Evolutionary conservation across 2,797 vertebrate species (phyloP).

Genomic region (Lophotriccus pileatus): DNA sequence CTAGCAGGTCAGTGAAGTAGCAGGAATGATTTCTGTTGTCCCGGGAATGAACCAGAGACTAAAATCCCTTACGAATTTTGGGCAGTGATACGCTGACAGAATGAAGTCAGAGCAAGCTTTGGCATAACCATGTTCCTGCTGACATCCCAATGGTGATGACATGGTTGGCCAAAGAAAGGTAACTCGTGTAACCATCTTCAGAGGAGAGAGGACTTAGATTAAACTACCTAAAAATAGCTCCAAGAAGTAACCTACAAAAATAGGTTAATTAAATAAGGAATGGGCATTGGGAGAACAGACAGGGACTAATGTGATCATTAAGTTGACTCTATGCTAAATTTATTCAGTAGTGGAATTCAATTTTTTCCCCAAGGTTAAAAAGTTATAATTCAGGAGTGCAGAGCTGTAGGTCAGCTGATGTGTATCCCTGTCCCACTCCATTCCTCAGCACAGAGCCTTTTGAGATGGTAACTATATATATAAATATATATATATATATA

Average conservation of each 20-base stretch:
- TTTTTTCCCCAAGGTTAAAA: slow-evolving; percentile 44
- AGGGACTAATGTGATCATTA: slow-evolving; percentile 65
- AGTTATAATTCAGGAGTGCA: background rate
- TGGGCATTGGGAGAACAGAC: slow-evolving; percentile 54
- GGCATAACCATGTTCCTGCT: background rate
- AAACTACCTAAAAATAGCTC: slow-evolving; percentile 46
- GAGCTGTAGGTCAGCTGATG: background rate
- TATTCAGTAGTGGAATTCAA: slow-evolving; percentile 19
- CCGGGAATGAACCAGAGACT: background rate
- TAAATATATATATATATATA: background rate
- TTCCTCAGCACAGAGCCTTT: background rate
- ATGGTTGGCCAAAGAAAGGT: background rate
- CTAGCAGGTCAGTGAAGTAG: background rate
- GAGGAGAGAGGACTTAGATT: slow-evolving; percentile 46
- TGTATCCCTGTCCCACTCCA: background rate
- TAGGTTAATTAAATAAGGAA: slow-evolving; percentile 66
- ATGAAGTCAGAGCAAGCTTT: background rate
- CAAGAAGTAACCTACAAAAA: slow-evolving; percentile 64
- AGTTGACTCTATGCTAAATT: slow-evolving; percentile 58
- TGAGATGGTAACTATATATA: background rate
- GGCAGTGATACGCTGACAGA: background rate
- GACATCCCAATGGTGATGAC: background rate
- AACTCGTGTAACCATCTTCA: background rate
- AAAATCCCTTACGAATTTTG: background rate
- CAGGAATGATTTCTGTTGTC: background rate